Evolutionary conservation across 2,113 vertebrate species (phyloP), one percentile per base, ranked within the genome.

Genomic region (Otus sunia): DNA sequence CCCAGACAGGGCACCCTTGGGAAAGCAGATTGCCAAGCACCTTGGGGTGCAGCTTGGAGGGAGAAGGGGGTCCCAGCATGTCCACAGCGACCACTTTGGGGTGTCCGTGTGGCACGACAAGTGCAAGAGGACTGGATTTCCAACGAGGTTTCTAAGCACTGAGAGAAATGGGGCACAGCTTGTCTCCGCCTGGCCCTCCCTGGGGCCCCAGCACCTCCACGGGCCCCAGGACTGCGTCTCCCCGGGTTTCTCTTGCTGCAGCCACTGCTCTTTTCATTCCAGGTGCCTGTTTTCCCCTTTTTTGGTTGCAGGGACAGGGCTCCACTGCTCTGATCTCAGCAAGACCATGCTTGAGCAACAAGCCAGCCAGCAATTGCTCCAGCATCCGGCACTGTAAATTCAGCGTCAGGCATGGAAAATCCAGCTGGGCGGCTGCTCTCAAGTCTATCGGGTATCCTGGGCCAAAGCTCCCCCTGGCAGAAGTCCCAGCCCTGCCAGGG

Each of bases 81-180:
- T 5, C 92, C 63, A 6, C 1, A 1, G 39, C 0, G 0, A 3
- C 23, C 21, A 1, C 53, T 50, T 20, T 5, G 63, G 63, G 66
- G 30, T 5, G n/a, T 25, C 29, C 5, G 6, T 1, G 8, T 5
- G 18, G 60, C 49, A 6, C 5, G 4, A 36, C 2, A 1, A 30
- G 36, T 2, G 3, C 52, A 4, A 23, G 23, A 18, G 36, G 5
- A 47, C 21, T 0, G 43, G 22, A 47, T 76, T 95, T 78, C 53
- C 43, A 2, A 0, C 0, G 2, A 41, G 43, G 20, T 75, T 58
- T 25, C 67, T 34, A 14, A 79, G 9, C 11, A 3, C 1, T 0
- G 0, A 15, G 68, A 52, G 13, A 20, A 52, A 22, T 0, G 1
- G 23, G 53, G 15, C 19, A 1, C 39, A 18, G 32, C 53, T 56